These are phyloP conservation scores for Megalurothrips usitatus DNA, from an alignment of 2,888 invertebrate species.

Conservation along the genomic window DNA sequence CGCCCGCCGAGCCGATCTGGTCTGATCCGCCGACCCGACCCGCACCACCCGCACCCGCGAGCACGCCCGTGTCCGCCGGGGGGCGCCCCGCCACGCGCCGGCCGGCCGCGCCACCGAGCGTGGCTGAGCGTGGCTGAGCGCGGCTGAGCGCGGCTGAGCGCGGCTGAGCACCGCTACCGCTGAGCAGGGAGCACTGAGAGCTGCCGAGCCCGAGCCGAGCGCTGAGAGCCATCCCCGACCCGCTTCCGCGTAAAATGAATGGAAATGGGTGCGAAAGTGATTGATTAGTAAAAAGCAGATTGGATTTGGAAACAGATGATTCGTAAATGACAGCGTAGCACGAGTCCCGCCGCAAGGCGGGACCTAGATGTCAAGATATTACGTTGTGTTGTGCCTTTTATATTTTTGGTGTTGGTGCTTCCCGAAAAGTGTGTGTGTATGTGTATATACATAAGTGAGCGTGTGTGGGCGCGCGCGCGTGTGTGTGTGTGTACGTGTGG, in stretches of 20 bases:
- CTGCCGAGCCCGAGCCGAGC: neutral
- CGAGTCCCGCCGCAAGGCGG: too few species aligned
- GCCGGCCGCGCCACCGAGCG: neutral
- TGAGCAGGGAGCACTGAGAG: too few species aligned
- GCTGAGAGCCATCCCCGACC: neutral
- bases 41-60: neutral
- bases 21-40: too few species aligned
- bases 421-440: neutral
- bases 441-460: neutral
- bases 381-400: too few species aligned
- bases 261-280: conserved; percentile 9
- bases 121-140: too few species aligned
- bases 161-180: neutral
- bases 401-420: too few species aligned
- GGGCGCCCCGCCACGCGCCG: neutral
- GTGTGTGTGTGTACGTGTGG: neutral
- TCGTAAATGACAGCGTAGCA: too few species aligned
- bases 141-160: neutral
- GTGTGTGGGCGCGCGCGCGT: too few species aligned
- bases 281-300: neutral
- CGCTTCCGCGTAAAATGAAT: conserved; percentile 14
- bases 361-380: too few species aligned
- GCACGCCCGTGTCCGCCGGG: neutral
- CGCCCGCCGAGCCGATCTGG: too few species aligned
- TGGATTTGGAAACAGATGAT: neutral